Conservation (phyloP, 2,888 invertebrate species). For the Rhopalosiphum nymphaeae region DNA sequence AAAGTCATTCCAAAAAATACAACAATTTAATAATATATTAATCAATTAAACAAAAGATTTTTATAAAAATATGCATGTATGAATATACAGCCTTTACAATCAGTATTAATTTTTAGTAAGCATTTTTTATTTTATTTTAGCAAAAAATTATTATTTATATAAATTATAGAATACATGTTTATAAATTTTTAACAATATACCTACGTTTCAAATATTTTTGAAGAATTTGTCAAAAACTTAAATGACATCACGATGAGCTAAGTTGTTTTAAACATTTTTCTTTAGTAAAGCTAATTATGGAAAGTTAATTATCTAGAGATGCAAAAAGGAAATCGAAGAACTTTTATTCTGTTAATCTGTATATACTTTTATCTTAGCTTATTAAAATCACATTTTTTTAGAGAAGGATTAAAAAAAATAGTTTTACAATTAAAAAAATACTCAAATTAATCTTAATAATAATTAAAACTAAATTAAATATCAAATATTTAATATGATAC, state of each 20-base stretch:
- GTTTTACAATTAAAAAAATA: conserved; percentile 57
- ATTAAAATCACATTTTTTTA: conserved; percentile 22
- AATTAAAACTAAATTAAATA: conserved; percentile 9
- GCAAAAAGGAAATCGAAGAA: conserved; percentile 57
- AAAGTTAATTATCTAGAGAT: conserved; percentile 54
- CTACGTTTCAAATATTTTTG: neutral
- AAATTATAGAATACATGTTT: neutral
- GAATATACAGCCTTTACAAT: neutral
- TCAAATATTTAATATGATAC: neutral
- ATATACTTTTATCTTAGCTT: conserved; percentile 7
- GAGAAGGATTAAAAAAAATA: conserved; percentile 36
- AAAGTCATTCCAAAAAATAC: neutral
- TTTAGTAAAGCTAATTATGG: conserved; percentile 49
- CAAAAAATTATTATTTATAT: neutral
- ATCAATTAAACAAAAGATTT: neutral
- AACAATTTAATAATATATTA: neutral
- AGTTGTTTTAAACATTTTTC: conserved; percentile 32
- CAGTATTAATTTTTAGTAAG: neutral
- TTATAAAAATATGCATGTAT: neutral
- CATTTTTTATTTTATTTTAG: too few relatives aligned
- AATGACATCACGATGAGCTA: neutral
- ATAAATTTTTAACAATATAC: too few relatives aligned
- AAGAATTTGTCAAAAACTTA: neutral
- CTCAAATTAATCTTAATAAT: conserved; percentile 28
- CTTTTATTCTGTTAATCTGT: conserved; percentile 48